Conservation (phyloP, 2,888 invertebrate genomes). For the Argyresthia goedartella region DNA sequence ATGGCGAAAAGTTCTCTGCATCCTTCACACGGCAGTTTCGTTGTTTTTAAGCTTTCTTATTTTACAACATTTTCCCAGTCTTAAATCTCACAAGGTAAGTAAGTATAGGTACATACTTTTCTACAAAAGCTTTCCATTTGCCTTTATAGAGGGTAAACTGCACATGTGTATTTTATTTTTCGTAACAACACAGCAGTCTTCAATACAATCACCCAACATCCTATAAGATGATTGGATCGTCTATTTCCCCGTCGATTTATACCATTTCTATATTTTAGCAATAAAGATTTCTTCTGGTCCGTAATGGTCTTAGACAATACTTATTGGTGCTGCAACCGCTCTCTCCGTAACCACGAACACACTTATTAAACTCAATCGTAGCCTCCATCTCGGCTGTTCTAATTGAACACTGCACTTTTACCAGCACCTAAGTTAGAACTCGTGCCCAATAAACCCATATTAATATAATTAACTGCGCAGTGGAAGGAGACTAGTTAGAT, state of each 20-base stretch:
- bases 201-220: background rate
- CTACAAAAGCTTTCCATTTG: background rate
- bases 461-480: no score
- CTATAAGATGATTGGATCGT: background rate
- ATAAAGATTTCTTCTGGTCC: no score
- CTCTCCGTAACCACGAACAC: slow-evolving; percentile 44
- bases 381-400: slow-evolving; percentile 44
- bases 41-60: no score
- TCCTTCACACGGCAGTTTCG: background rate
- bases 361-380: slow-evolving; percentile 43
- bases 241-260: background rate
- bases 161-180: no score
- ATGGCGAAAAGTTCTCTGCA: slow-evolving; percentile 32
- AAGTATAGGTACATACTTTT: background rate
- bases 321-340: slow-evolving; percentile 17
- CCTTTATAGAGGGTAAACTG: no score
- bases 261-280: no score
- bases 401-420: slow-evolving; percentile 41
- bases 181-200: no score
- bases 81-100: no score
- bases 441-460: background rate
- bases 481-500: no score
- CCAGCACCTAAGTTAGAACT: slow-evolving; percentile 8
- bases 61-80: no score
- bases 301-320: no score